Evolutionary conservation across 1,140 invertebrate genomes (phyloP).

Genomic region (Mylabris phalerata): DNA sequence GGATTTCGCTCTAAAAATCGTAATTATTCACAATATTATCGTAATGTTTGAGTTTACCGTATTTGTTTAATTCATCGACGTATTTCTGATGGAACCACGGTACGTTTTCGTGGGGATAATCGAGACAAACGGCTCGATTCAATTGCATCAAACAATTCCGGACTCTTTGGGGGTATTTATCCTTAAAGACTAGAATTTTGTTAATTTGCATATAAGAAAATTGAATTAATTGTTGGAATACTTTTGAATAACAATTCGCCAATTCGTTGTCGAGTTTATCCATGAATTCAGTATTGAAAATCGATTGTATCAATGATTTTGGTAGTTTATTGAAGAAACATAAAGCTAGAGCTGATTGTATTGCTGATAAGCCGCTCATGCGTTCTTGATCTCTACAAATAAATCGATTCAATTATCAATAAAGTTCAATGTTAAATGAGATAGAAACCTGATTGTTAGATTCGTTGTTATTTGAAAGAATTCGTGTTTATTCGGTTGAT

Average conservation of each 20-base stretch:
- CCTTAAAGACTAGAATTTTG: constrained; percentile 38
- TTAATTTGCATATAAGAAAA: constrained; percentile 30
- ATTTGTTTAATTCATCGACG: constrained; percentile 41
- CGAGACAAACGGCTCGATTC: constrained; percentile 56
- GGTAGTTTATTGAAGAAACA: constrained; percentile 46
- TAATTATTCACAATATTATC: background rate
- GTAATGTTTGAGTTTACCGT: constrained; percentile 19
- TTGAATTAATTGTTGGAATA: constrained; percentile 17
- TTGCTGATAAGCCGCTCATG: constrained; percentile 42
- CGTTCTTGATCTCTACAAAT: constrained; percentile 45
- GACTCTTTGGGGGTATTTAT: constrained; percentile 47
- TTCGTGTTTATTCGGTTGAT: constrained; percentile 40
- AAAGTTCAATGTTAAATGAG: background rate
- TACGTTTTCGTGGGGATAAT: constrained; percentile 52
- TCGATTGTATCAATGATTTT: constrained; percentile 43
- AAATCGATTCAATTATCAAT: background rate
- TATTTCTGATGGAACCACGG: constrained; percentile 62
- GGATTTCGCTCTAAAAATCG: too few species aligned
- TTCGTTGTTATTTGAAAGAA: constrained; percentile 35
- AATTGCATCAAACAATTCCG: constrained; percentile 51
- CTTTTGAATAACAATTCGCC: constrained; percentile 46
- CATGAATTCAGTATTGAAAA: constrained; percentile 50
- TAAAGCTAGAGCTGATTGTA: constrained; percentile 45
- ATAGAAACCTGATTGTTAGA: constrained; percentile 34
- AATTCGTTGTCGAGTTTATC: constrained; percentile 50